phyloP scores from a whole-genome alignment of 2,888 invertebrate species.

The Odontocerum albicorne region DNA sequence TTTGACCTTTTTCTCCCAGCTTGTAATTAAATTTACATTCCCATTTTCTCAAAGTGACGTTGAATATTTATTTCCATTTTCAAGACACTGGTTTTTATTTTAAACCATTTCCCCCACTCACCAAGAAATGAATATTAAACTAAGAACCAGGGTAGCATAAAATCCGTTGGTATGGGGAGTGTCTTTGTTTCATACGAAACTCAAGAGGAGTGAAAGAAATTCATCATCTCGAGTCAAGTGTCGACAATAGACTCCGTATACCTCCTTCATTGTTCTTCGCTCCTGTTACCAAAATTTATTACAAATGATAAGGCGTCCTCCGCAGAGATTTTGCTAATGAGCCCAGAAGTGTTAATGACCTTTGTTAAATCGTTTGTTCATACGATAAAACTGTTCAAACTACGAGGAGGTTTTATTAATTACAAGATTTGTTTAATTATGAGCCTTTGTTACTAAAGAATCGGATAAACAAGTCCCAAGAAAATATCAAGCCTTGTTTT shows the following conservation, averaged over 20 bases:
- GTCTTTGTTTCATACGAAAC: slow-evolving; percentile 20
- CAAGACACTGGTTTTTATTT: no score
- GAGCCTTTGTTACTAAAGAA: neutral
- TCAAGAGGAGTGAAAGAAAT: slow-evolving; percentile 20
- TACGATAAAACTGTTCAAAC: slow-evolving; percentile 17
- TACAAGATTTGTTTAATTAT: slow-evolving; percentile 1
- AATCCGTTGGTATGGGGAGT: no score
- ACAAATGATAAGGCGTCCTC: slow-evolving; percentile 30
- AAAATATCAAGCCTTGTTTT: no score
- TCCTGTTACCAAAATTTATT: slow-evolving; percentile 24
- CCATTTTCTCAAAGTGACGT: no score
- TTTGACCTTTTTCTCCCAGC: no score
- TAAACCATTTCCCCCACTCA: no score
- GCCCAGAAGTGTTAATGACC: slow-evolving; percentile 19
- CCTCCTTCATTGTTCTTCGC: slow-evolving; percentile 10
- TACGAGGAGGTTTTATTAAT: slow-evolving; percentile 4
- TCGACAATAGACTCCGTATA: slow-evolving; percentile 16
- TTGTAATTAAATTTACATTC: no score
- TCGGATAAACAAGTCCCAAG: neutral
- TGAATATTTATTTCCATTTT: no score
- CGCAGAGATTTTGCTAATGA: slow-evolving; percentile 26
- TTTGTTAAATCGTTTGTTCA: slow-evolving; percentile 20
- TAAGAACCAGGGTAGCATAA: neutral
- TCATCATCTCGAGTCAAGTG: slow-evolving; percentile 18
- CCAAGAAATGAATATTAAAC: slow-evolving; percentile 10